Evolutionary conservation across 64 coral and sea anemone species (phyloP).

Genomic region (Actinia tenebrosa): DNA sequence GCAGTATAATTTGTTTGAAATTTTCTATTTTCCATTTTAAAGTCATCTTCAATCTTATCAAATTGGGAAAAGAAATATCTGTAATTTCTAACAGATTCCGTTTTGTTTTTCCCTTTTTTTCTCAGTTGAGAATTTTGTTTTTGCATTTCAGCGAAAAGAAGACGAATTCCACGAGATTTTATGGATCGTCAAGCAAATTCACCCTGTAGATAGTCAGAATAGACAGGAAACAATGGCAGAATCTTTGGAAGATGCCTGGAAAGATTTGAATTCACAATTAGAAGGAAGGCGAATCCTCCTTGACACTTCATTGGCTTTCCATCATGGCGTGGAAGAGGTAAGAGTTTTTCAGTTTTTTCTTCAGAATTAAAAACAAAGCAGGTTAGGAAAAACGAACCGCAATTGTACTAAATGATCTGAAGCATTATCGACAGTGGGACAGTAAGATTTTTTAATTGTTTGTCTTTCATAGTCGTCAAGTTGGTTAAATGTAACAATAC

Average conservation of each 20-base stretch:
- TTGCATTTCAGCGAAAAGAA: neutral
- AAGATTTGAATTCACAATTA: constrained; percentile 79
- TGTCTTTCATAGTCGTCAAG: too few relatives aligned
- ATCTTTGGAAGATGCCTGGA: constrained; percentile 91
- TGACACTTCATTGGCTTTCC: constrained; percentile 96
- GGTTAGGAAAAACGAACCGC: too few relatives aligned
- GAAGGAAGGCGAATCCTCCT: constrained; percentile 84
- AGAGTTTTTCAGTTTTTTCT: constrained; percentile 2
- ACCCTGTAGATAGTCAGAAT: constrained; percentile 15
- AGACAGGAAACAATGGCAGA: constrained; percentile 56
- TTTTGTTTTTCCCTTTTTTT: neutral
- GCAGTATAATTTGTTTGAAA: too few relatives aligned
- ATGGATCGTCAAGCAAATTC: constrained; percentile 6
- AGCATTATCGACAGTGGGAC: neutral
- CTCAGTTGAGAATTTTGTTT: neutral
- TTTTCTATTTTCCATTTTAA: too few relatives aligned
- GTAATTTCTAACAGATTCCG: neutral
- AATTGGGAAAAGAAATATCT: too few relatives aligned
- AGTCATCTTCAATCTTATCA: too few relatives aligned
- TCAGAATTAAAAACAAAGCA: too few relatives aligned
- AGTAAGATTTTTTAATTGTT: too few relatives aligned
- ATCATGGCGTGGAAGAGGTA: constrained; percentile 88
- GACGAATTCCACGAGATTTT: constrained; percentile 8
- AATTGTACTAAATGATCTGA: too few relatives aligned
- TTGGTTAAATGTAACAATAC: too few relatives aligned